Base-by-base conservation (phyloP, 2,113 vertebrate species). In the Lycaon pictus region DNA sequence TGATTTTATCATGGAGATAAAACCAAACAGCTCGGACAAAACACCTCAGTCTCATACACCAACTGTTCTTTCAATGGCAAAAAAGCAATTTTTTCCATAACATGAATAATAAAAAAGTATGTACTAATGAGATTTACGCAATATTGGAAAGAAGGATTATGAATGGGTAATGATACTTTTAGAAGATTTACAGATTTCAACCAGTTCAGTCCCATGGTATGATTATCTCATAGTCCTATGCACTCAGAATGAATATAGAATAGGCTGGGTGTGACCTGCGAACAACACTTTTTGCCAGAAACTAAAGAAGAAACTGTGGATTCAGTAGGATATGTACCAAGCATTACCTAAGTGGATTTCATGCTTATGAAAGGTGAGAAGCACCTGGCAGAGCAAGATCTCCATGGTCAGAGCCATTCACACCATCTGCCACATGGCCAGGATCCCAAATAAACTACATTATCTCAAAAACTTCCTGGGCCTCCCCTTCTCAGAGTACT, bases 151-250 rank as follows among this genome's bases (percentile, higher is more conserved):
- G 92, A 95, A 3, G 35, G 95, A 77, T 35, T 55, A 97, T 94
- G 87, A 93, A 86, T 81, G 96, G 94, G 93, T 97, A 97, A 98
- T 98, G 97, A 94, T 37, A 97, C 76, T 69, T 97, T 97, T 83
- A 96, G 97, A 97, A 94, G 96, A 97, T 96, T 97, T 98, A 97
- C 82, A 97, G 94, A 95, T 97, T 97, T 98, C 97, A 98, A 95
- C 95, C 94, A 98, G 95, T 74, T 89, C 74, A 98, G 96, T 96
- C 80, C 43, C 27, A 43, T 92, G 72, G 43, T 35, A 37, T 55
- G 92, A 98, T 98, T 98, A 98, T 97, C 93, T 97, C 56, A 0
- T 97, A 96, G 83, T 94, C 94, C 58, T 98, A 12, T 87, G 48
- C 82, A 96, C 76, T 97, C 97, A 97, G 76, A 98, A 95, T 90